Percentiles rank a stretch among this genome's conserved stretches.
phyloP scores from a whole-genome alignment of 1,140 invertebrate genomes.

The Potamilus streckersoni region DNA sequence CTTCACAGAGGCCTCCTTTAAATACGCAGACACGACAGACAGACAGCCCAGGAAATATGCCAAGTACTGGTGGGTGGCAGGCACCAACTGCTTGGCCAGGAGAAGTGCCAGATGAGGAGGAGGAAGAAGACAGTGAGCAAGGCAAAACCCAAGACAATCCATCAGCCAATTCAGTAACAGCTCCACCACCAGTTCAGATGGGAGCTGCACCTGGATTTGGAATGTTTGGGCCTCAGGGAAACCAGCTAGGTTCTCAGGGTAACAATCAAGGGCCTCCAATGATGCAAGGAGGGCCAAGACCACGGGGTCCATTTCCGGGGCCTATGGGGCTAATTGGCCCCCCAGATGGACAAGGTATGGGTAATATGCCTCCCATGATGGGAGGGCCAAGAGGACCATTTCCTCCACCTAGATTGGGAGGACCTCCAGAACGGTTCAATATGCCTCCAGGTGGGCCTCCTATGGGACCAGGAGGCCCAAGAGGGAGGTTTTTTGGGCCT shows the following conservation, averaged over 20 bases:
- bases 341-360: constrained; percentile 1
- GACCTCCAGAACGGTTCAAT: constrained; percentile 7
- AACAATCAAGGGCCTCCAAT: too few species aligned
- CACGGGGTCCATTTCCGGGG: not conserved
- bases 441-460: constrained; percentile 22
- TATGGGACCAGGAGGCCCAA: constrained; percentile 9
- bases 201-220: too few species aligned
- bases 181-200: too few species aligned
- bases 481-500: constrained; percentile 21
- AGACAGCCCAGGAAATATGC: not conserved
- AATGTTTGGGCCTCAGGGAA: too few species aligned
- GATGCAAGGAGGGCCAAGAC: constrained; percentile 2
- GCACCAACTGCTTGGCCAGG: constrained; percentile 27
- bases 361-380: too few species aligned
- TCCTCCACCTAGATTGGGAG: constrained; percentile 7
- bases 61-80: constrained; percentile 4
- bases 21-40: not conserved
- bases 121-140: constrained; percentile 26
- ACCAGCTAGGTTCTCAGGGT: too few species aligned
- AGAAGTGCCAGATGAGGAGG: constrained; percentile 27
- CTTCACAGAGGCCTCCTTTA: not conserved
- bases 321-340: constrained; percentile 6
- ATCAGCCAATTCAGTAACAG: not conserved
- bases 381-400: too few species aligned
- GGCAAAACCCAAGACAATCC: constrained; percentile 13